These are phyloP conservation scores for Dermatemys mawii DNA, from an alignment of 2,113 vertebrate genomes.

Conservation along the genomic window DNA sequence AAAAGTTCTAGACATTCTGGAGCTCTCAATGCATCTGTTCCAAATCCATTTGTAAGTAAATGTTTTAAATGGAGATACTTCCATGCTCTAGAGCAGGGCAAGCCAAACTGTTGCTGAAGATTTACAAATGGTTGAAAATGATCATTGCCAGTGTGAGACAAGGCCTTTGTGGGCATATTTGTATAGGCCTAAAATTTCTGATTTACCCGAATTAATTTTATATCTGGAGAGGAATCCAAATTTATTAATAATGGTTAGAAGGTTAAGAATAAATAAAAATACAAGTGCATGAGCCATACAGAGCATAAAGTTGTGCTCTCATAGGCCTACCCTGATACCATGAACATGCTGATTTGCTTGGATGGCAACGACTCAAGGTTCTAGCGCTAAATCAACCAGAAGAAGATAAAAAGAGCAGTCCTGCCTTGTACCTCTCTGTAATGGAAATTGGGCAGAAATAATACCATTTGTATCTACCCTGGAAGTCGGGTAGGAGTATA, in stretches of 20 bases:
- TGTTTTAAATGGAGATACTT: background rate
- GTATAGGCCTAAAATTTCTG: background rate
- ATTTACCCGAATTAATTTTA: background rate
- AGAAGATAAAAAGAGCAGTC: background rate
- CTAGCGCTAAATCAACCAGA: background rate
- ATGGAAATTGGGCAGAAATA: background rate
- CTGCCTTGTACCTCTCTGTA: background rate
- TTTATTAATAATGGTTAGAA: background rate
- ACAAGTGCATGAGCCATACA: background rate
- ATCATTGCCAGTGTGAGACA: background rate
- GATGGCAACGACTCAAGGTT: background rate
- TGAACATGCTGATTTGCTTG: background rate
- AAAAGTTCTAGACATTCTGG: background rate
- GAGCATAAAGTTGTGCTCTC: background rate
- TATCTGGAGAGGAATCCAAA: background rate
- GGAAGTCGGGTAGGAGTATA: background rate
- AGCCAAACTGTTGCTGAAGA: background rate
- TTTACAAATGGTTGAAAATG: background rate
- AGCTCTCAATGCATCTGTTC: background rate
- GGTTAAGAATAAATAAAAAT: background rate
- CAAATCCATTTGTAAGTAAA: background rate
- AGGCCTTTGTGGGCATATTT: background rate
- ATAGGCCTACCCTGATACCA: background rate
- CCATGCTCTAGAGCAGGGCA: background rate
- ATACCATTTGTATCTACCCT: background rate